phyloP scores from a whole-genome alignment of 1,140 invertebrate species.

The Mamestra configurata region DNA sequence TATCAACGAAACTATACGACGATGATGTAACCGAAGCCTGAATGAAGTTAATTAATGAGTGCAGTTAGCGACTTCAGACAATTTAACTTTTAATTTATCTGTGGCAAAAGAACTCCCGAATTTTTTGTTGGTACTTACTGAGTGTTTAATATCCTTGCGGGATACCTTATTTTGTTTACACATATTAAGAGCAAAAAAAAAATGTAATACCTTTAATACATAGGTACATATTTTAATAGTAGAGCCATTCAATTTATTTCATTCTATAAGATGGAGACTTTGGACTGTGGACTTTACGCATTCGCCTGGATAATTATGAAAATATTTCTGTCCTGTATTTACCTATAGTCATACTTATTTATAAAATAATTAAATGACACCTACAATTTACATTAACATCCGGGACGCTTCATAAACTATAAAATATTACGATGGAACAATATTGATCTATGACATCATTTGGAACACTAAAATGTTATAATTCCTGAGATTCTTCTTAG shows the following conservation, averaged over 20 bases:
- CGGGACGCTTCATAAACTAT: constrained; percentile 18
- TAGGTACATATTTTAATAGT: background rate
- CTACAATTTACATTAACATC: constrained; percentile 32
- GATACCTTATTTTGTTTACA: too few relatives aligned
- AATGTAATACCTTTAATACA: background rate
- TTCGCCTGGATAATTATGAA: background rate
- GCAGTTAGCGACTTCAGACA: constrained; percentile 41
- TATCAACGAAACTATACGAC: constrained; percentile 1
- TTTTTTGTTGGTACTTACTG: constrained; percentile 5
- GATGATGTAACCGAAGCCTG: constrained; percentile 44
- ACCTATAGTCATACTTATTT: constrained; percentile 30
- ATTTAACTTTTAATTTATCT: constrained; percentile 36
- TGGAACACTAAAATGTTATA: constrained; percentile 43
- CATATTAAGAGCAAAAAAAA: too few relatives aligned
- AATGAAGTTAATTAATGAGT: constrained; percentile 44
- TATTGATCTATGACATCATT: constrained; percentile 48
- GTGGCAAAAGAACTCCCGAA: constrained; percentile 14
- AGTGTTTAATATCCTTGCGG: background rate
- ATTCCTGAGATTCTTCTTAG: constrained; percentile 59
- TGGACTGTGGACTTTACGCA: background rate
- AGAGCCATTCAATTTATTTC: too few relatives aligned
- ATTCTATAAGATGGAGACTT: too few relatives aligned
- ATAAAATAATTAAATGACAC: constrained; percentile 38
- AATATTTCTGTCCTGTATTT: background rate
- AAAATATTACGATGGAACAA: constrained; percentile 48